Base-by-base conservation (phyloP, 2,113 vertebrate genomes). In the Plestiodon gilberti region DNA sequence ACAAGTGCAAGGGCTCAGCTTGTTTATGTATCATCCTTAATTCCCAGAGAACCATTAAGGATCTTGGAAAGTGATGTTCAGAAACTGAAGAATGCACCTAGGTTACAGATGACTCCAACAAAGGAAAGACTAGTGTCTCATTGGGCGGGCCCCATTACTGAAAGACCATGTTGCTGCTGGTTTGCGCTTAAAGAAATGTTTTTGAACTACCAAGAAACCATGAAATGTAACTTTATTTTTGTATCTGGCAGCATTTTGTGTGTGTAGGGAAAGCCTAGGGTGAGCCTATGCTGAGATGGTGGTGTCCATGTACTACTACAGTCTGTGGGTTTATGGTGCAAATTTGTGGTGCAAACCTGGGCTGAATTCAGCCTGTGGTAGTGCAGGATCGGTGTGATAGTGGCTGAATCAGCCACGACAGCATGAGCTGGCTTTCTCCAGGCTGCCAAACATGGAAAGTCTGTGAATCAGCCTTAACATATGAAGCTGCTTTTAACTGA, bases 401-500 rank as follows among this genome's bases (percentile, higher is more conserved):
- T 52, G 25, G 20, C 8, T 38, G 14, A 52, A 67, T 55, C 52
- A 69, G 30, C 13, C 15, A 69, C 33, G n/a, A 28, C 65, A 69
- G 65, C 30, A 52, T n/a, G 38, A 81, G 38, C 4, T 43, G 48
- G 28, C 28, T 80, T 64, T 38, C 59, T 17, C 18, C 40, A 70
- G 20, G 30, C 4, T 25, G 38, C 43, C 33, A 3, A 28, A 48
- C 6, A 57, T 3, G 15, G 0, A 3, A 9, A 35, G 23, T 85
- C 0, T 4, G 0, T 48, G 20, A 48, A 52, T 14, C 0, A 0
- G 15, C 0, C 0, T 0, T 62, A 48, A 48, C 8, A 48, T 48
- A 48, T 48, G 43, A 48, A 48, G 43, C 43, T 48, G 43, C 43
- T 48, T 48, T 48, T 48, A 48, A 48, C n/a, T 48, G 43, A 48